Percentiles rank a stretch among this genome's conserved stretches.
These are phyloP conservation scores for Corythucha ciliata DNA, from an alignment of 2,888 invertebrate species.

Conservation along the genomic window DNA sequence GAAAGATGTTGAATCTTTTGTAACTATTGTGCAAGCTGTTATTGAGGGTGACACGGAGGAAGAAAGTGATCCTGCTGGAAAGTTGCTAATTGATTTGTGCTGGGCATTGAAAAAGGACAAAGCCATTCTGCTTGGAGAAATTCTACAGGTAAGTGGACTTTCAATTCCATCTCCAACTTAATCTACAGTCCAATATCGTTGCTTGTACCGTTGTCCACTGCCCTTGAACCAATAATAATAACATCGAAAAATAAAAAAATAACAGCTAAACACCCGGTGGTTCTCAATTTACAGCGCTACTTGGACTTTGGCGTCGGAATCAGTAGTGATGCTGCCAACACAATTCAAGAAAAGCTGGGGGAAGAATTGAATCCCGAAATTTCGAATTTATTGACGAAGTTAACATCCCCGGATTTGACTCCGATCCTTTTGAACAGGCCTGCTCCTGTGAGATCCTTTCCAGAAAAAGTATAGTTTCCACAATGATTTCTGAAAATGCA, in stretches of 20 bases:
- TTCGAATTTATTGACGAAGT: conserved; percentile 52
- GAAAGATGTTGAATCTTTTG: conserved; percentile 54
- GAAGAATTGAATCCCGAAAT: conserved; percentile 55
- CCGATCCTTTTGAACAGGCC: conserved; percentile 41
- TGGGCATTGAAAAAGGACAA: conserved; percentile 25
- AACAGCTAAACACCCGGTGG: too few species aligned
- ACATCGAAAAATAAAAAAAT: too few species aligned
- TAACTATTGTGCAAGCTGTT: conserved; percentile 49
- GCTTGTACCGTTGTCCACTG: neutral
- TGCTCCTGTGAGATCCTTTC: too few species aligned
- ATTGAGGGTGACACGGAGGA: conserved; percentile 38
- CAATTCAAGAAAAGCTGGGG: conserved; percentile 54
- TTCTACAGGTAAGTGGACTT: neutral
- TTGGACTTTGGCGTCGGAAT: conserved; percentile 59
- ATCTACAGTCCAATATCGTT: neutral
- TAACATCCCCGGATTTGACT: conserved; percentile 56
- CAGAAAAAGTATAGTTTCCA: too few species aligned
- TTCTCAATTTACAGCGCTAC: conserved; percentile 44
- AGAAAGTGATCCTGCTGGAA: conserved; percentile 44
- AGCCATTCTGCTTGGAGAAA: neutral
- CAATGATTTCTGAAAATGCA: too few species aligned
- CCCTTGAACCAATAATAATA: neutral
- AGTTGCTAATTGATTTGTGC: conserved; percentile 48
- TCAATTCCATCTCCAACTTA: neutral
- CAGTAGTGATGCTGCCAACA: conserved; percentile 51